These are phyloP conservation scores for Garrulus glandarius DNA, from an alignment of 2,797 vertebrate species.

Conservation along the genomic window DNA sequence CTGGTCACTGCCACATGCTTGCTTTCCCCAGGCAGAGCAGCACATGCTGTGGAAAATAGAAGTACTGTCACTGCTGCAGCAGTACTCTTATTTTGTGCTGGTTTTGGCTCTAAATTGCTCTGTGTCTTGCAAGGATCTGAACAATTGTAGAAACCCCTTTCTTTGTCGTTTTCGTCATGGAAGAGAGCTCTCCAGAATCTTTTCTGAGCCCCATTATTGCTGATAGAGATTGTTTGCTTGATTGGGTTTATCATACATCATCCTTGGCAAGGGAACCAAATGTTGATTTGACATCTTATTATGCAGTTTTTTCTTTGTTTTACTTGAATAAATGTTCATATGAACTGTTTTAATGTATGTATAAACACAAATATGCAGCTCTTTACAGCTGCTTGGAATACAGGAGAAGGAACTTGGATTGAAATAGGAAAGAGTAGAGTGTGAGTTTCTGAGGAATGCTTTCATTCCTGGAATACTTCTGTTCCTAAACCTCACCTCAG, in stretches of 20 bases:
- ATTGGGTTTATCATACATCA: neutral
- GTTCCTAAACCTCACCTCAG: neutral
- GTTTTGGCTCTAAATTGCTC: neutral
- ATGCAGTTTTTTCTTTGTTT: neutral
- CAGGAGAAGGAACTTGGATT: neutral
- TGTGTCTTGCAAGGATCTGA: neutral
- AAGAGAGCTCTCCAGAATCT: neutral
- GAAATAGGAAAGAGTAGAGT: neutral
- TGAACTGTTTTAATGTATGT: neutral
- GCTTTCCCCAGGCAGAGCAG: neutral
- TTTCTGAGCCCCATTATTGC: neutral
- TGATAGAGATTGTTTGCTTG: neutral
- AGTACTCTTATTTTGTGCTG: neutral
- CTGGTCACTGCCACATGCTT: neutral
- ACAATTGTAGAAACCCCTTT: neutral
- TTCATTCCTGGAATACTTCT: neutral
- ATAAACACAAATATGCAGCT: neutral
- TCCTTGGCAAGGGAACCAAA: neutral
- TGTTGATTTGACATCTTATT: neutral
- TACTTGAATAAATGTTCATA: neutral
- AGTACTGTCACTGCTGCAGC: neutral
- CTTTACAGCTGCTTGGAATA: neutral
- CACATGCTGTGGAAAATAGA: neutral
- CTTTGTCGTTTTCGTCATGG: neutral
- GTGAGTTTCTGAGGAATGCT: neutral